Percentiles rank a stretch among this genome's conserved stretches.
Conservation (phyloP, 2,113 vertebrate species). For the Tringa solitaria region DNA sequence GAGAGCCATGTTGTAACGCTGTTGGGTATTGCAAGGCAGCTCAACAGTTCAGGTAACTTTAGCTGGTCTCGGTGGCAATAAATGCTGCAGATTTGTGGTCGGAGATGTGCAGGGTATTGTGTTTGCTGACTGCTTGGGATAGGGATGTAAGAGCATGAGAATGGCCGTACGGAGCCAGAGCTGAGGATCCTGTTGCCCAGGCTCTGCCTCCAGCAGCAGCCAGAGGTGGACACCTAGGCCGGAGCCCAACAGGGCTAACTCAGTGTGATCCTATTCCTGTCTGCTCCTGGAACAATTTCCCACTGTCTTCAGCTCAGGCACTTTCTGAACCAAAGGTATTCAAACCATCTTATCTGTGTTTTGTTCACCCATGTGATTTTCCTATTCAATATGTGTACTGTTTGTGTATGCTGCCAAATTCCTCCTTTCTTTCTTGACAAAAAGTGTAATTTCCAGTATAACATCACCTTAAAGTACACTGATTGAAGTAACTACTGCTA, state of each 20-base stretch:
- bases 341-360: background rate
- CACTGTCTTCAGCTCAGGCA: background rate
- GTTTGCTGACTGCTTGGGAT: background rate
- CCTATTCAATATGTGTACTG: background rate
- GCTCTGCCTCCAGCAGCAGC: background rate
- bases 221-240: background rate
- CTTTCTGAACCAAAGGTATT: background rate
- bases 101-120: background rate
- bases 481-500: constrained; percentile 3
- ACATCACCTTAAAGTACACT: constrained; percentile 5
- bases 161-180: background rate
- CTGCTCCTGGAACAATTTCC: background rate
- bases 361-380: constrained; percentile 1
- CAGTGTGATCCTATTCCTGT: rapidly evolving
- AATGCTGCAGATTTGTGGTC: background rate
- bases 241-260: background rate
- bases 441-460: background rate
- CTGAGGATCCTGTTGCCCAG: background rate
- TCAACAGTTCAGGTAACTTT: background rate
- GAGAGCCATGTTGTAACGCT: background rate
- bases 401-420: background rate
- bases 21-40: background rate
- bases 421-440: constrained; percentile 10
- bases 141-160: background rate
- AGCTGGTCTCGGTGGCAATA: background rate